These are phyloP conservation scores for Cephus sareptanus DNA, from an alignment of 2,888 invertebrate species.

Conservation along the genomic window DNA sequence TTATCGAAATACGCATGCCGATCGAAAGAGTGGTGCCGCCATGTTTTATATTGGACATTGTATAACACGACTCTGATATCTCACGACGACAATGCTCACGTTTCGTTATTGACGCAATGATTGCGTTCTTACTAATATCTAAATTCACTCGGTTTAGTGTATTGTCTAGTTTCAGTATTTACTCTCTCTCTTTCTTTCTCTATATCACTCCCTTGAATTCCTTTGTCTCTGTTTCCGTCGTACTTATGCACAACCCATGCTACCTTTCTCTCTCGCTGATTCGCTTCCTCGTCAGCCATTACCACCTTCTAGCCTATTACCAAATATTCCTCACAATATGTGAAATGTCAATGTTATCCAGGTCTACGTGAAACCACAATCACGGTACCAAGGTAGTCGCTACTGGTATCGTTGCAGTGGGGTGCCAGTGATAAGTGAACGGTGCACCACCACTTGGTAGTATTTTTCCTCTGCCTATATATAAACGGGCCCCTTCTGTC, in stretches of 20 bases:
- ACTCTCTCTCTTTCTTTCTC: conserved; percentile 2
- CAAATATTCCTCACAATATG: conserved; percentile 3
- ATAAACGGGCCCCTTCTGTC: conserved; percentile 41
- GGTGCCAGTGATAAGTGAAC: no score
- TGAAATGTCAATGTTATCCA: no score
- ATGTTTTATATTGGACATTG: conserved; percentile 13
- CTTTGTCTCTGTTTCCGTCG: no score
- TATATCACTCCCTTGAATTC: conserved; percentile 13
- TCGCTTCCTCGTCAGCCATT: conserved; percentile 2
- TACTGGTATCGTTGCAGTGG: no score
- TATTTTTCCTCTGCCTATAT: conserved; percentile 47
- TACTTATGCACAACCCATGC: conserved; percentile 2
- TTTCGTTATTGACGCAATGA: conserved; percentile 24
- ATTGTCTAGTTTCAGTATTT: not conserved
- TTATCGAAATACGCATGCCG: not conserved
- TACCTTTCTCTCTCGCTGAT: not conserved
- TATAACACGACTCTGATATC: conserved; percentile 14
- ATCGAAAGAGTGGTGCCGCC: not conserved
- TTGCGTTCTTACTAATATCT: conserved; percentile 15
- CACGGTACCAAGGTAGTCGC: no score
- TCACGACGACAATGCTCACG: conserved; percentile 24
- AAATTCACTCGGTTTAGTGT: conserved; percentile 1
- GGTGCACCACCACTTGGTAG: not conserved
- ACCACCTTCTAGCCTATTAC: not conserved
- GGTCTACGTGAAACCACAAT: no score